A percentile compares a stretch with the other conserved stretches of the same genome.
These are phyloP conservation scores for Orthonevra nobilis DNA, from an alignment of 2,888 invertebrate genomes.

Conservation along the genomic window DNA sequence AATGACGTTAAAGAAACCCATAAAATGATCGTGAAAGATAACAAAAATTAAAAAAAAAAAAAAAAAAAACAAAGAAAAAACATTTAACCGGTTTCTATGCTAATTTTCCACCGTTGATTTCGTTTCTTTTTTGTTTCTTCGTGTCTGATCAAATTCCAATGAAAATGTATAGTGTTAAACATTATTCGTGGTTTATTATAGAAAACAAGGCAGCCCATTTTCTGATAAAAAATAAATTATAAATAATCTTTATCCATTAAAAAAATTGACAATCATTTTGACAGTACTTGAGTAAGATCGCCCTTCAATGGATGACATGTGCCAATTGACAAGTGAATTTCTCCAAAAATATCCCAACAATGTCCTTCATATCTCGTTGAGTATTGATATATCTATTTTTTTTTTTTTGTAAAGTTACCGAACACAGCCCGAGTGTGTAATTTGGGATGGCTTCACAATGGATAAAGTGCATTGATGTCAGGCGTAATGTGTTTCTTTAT, in stretches of 20 bases:
- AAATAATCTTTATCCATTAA: too few species aligned
- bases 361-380: constrained; percentile 18
- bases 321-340: constrained; percentile 10
- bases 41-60: not conserved
- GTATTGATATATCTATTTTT: too few species aligned
- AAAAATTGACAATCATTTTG: too few species aligned
- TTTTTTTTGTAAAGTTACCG: not conserved
- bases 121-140: too few species aligned
- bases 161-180: too few species aligned
- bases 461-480: constrained; percentile 62
- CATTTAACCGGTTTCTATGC: constrained; percentile 30
- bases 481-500: constrained; percentile 58
- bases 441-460: constrained; percentile 56
- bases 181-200: too few species aligned
- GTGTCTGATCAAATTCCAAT: too few species aligned
- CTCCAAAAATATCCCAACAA: constrained; percentile 28
- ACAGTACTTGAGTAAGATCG: too few species aligned
- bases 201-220: too few species aligned
- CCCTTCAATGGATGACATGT: constrained; percentile 1
- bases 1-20: constrained; percentile 39
- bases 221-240: too few species aligned
- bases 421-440: constrained; percentile 24
- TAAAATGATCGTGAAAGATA: constrained; percentile 31
- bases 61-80: constrained; percentile 4
- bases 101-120: constrained; percentile 15